These are phyloP conservation scores for Antrozous pallidus DNA, from an alignment of 2,797 vertebrate species.

Conservation along the genomic window DNA sequence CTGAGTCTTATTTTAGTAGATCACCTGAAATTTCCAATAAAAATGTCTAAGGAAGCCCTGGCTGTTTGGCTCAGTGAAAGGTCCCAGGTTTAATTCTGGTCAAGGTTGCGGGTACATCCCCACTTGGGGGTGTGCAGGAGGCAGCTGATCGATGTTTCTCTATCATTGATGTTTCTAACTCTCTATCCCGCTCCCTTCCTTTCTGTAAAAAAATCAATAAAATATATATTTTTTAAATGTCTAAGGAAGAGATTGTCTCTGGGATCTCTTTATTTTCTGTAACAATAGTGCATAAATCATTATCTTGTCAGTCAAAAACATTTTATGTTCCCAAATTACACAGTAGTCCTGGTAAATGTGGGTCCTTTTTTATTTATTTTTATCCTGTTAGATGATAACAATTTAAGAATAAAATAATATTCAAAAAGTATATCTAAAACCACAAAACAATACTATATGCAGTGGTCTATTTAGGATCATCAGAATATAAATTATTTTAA, in stretches of 20 bases:
- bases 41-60: background rate
- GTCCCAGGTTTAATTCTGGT: too few species aligned
- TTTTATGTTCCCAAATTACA: constrained; percentile 13
- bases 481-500: background rate
- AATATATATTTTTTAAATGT: background rate
- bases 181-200: too few species aligned
- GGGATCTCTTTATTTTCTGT: background rate
- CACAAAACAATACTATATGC: background rate
- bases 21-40: background rate
- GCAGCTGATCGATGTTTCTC: too few species aligned
- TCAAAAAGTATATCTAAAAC: background rate
- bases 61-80: too few species aligned
- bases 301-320: background rate
- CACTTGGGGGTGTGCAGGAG: too few species aligned
- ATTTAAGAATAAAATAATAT: constrained; percentile 40
- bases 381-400: background rate
- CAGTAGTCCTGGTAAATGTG: background rate
- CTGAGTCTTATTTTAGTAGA: constrained; percentile 18
- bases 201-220: too few species aligned
- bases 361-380: background rate
- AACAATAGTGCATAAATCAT: background rate
- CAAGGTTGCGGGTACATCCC: too few species aligned
- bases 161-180: too few species aligned
- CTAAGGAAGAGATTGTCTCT: background rate
- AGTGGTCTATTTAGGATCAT: background rate